These are phyloP conservation scores for Synodontis membranacea DNA, from an alignment of 2,113 vertebrate species.

Conservation along the genomic window DNA sequence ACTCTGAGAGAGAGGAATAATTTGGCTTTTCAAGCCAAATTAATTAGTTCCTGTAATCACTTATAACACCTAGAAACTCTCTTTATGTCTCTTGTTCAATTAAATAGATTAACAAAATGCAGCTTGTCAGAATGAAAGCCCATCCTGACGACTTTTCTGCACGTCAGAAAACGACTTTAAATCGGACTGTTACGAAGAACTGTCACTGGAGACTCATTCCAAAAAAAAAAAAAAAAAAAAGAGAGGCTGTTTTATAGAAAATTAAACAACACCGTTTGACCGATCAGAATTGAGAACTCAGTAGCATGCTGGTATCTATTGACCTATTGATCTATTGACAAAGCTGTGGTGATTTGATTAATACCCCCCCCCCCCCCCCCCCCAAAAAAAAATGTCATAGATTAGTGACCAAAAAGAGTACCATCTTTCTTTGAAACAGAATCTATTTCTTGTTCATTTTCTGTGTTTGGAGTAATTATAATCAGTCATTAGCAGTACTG, in stretches of 20 bases:
- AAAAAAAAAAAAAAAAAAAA: no score
- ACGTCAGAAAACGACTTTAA: no score
- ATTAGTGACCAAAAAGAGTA: background rate
- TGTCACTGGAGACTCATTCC: background rate
- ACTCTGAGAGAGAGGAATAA: no score
- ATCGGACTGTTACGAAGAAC: background rate
- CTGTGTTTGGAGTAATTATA: background rate
- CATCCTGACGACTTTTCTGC: no score
- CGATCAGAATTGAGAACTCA: background rate
- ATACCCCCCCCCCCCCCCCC: no score
- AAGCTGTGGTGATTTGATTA: background rate
- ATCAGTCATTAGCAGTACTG: background rate
- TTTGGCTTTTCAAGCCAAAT: no score
- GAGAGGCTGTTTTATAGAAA: background rate
- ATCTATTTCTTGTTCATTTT: background rate
- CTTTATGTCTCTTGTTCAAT: background rate
- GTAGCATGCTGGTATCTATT: no score
- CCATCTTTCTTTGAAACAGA: background rate
- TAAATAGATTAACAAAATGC: no score
- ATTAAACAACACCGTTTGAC: background rate
- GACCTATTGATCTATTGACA: no score
- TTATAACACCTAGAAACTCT: background rate
- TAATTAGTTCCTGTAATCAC: background rate
- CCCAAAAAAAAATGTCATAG: background rate
- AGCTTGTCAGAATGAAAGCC: no score